These are phyloP conservation scores for Epizoanthus illoricatus DNA, from an alignment of 92 coral and sea anemone species.

Conservation along the genomic window DNA sequence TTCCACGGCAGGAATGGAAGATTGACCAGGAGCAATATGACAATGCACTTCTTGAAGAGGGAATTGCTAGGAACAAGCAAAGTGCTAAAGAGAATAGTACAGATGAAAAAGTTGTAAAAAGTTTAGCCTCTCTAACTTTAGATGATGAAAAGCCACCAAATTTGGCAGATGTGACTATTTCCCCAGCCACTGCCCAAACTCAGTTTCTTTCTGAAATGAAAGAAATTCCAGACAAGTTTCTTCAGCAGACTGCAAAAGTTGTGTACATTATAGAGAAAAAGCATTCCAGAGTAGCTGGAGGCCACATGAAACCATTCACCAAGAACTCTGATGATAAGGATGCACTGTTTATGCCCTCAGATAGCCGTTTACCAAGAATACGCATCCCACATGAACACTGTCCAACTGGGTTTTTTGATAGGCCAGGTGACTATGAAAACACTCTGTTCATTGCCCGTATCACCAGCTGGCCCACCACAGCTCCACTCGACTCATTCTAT, in stretches of 20 bases:
- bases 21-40: slow-evolving; percentile 67
- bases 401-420: slow-evolving; percentile 84
- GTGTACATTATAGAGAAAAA: slow-evolving; percentile 88
- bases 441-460: slow-evolving; percentile 87
- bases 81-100: not conserved
- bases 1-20: slow-evolving; percentile 79
- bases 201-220: slow-evolving; percentile 35
- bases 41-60: slow-evolving; percentile 49
- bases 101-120: slow-evolving; percentile 4
- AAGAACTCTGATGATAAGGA: slow-evolving; percentile 61
- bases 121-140: not conserved
- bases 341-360: slow-evolving; percentile 86
- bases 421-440: slow-evolving; percentile 87
- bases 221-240: slow-evolving; percentile 83
- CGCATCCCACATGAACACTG: slow-evolving; percentile 79
- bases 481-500: slow-evolving; percentile 78
- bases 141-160: slow-evolving; percentile 21
- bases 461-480: slow-evolving; percentile 81
- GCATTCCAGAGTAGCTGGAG: slow-evolving; percentile 90
- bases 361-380: slow-evolving; percentile 89
- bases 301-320: slow-evolving; percentile 80
- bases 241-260: slow-evolving; percentile 89
- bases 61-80: slow-evolving; percentile 19
- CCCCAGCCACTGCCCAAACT: not conserved
- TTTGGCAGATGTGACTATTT: not conserved